Evolutionary conservation across 2,113 vertebrate genomes (phyloP).

Genomic region (Bambusicola thoracicus): DNA sequence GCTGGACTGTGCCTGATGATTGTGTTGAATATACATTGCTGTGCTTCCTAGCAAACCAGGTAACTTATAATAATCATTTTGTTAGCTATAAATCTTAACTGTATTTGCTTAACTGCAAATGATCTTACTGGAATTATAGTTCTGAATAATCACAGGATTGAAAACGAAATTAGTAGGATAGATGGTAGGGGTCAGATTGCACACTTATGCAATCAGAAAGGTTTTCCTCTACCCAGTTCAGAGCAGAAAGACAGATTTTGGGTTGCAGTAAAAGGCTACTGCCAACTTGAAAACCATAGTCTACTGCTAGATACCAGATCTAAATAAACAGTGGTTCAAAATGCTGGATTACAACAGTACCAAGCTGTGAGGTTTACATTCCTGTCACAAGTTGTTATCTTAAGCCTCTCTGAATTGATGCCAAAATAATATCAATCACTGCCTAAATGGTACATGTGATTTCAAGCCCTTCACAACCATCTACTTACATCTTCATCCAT

Average conservation of each 20-base stretch:
- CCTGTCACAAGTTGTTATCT: background rate
- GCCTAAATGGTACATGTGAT: background rate
- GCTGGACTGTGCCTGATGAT: background rate
- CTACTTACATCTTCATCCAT: background rate
- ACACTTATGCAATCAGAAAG: background rate
- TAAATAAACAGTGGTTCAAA: background rate
- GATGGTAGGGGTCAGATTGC: background rate
- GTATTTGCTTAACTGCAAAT: background rate
- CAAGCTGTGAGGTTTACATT: background rate
- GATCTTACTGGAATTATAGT: background rate
- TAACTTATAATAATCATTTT: background rate
- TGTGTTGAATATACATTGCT: background rate
- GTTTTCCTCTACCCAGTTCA: background rate
- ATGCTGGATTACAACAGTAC: background rate
- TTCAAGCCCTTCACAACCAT: background rate
- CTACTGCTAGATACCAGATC: background rate
- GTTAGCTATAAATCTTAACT: background rate
- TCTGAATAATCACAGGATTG: background rate
- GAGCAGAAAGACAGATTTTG: background rate
- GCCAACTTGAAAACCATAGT: background rate
- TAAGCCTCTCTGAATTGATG: background rate
- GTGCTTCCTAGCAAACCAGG: background rate
- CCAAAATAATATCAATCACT: background rate
- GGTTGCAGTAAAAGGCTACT: background rate
- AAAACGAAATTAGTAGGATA: background rate